Percentiles rank a stretch among this genome's conserved stretches.
phyloP scores from a whole-genome alignment of 2,888 invertebrate genomes.

The Plebejus anna region DNA sequence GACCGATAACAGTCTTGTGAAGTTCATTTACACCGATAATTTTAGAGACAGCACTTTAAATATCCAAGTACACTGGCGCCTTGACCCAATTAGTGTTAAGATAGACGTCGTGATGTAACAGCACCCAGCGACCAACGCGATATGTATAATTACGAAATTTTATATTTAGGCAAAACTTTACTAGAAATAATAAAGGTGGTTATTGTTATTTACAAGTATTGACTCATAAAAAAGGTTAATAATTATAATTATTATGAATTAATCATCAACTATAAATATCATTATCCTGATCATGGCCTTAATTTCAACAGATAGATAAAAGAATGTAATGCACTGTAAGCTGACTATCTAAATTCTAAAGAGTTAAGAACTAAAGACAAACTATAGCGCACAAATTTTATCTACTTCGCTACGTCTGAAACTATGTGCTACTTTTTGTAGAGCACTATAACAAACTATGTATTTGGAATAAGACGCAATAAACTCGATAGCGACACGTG shows the following conservation, averaged over 20 bases:
- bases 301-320: not conserved
- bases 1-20: slow-evolving; percentile 8
- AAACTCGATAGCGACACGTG: slow-evolving; percentile 17
- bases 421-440: not conserved
- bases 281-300: too few relatives aligned
- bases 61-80: slow-evolving; percentile 23
- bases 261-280: not conserved
- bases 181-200: not conserved
- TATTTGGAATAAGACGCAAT: slow-evolving; percentile 27
- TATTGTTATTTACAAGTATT: not conserved
- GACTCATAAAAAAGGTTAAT: not conserved
- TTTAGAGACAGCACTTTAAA: slow-evolving; percentile 17
- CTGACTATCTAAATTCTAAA: not conserved
- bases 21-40: slow-evolving; percentile 18
- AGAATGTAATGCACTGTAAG: not conserved
- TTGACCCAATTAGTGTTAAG: slow-evolving; percentile 30
- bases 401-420: not conserved
- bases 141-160: not conserved
- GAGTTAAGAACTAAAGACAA: too few relatives aligned
- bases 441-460: slow-evolving; percentile 6
- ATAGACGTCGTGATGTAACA: slow-evolving; percentile 30
- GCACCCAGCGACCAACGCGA: slow-evolving; percentile 20
- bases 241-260: not conserved
- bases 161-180: not conserved
- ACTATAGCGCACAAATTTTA: not conserved